phyloP scores from a whole-genome alignment of 2,797 vertebrate species.

The Melanotaenia maccullochi region DNA sequence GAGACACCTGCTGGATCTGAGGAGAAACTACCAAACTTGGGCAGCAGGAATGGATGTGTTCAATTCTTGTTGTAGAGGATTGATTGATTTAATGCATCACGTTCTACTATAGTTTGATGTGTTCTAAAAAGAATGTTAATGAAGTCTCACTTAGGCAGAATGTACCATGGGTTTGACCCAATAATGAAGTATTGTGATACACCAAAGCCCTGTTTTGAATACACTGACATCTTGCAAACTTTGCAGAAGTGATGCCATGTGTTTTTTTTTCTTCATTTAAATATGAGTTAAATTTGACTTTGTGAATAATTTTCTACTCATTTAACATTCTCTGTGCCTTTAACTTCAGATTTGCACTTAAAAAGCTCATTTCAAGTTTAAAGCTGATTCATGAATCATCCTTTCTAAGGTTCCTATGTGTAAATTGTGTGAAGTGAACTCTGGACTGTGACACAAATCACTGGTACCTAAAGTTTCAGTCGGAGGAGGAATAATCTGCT shows the following conservation, averaged over 20 bases:
- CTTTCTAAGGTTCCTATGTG: constrained; percentile 1
- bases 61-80: constrained; percentile 74
- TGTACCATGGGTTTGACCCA: constrained; percentile 10
- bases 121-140: constrained; percentile 37
- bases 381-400: background rate
- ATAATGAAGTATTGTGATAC: constrained; percentile 47
- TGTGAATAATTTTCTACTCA: constrained; percentile 31
- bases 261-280: constrained; percentile 27
- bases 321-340: constrained; percentile 37
- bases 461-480: constrained; percentile 23
- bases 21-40: constrained; percentile 48
- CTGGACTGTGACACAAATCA: constrained; percentile 10
- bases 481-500: background rate
- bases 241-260: constrained; percentile 34
- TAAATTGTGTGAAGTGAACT: background rate
- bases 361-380: constrained; percentile 6
- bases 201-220: constrained; percentile 50
- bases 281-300: constrained; percentile 27
- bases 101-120: constrained; percentile 27
- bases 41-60: constrained; percentile 13
- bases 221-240: constrained; percentile 18
- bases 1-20: constrained; percentile 69
- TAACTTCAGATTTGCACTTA: constrained; percentile 24
- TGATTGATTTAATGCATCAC: constrained; percentile 39
- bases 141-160: constrained; percentile 38